Evolutionary conservation across 1,140 invertebrate genomes (phyloP).

Genomic region (Gonatopus flavifemur): DNA sequence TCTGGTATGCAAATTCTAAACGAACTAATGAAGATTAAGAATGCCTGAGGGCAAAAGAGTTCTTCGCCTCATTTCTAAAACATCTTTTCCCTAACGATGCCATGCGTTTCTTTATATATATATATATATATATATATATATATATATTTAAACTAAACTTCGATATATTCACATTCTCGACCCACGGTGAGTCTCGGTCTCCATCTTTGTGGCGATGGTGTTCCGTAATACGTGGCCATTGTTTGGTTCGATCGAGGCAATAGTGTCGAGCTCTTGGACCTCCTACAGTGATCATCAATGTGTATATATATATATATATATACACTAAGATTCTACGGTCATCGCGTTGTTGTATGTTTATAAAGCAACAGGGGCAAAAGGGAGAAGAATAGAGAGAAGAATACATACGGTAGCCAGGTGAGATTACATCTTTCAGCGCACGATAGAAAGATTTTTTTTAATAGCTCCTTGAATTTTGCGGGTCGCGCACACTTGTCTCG

Average conservation of each 20-base stretch:
- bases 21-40: conserved; percentile 54
- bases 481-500: conserved; percentile 1
- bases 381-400: not conserved
- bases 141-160: not conserved
- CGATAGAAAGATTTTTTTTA: conserved; percentile 36
- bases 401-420: conserved; percentile 34
- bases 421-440: conserved; percentile 36
- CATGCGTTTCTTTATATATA: conserved; percentile 39
- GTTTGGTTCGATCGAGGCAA: conserved; percentile 27
- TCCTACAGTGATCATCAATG: conserved; percentile 48
- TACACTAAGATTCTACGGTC: too few species aligned
- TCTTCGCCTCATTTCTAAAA: conserved; percentile 48
- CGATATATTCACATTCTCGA: too few species aligned
- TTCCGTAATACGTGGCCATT: conserved; percentile 41
- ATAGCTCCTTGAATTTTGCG: conserved; percentile 35
- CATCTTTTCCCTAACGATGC: conserved; percentile 29
- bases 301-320: too few species aligned
- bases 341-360: conserved; percentile 6
- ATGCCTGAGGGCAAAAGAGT: conserved; percentile 43
- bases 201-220: too few species aligned
- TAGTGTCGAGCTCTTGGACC: conserved; percentile 38
- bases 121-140: not conserved
- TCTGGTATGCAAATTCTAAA: conserved; percentile 49
- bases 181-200: conserved; percentile 17
- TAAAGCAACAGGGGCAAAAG: not conserved